Evolutionary conservation across 2,888 invertebrate species (phyloP).

Genomic region (Thera britannica): DNA sequence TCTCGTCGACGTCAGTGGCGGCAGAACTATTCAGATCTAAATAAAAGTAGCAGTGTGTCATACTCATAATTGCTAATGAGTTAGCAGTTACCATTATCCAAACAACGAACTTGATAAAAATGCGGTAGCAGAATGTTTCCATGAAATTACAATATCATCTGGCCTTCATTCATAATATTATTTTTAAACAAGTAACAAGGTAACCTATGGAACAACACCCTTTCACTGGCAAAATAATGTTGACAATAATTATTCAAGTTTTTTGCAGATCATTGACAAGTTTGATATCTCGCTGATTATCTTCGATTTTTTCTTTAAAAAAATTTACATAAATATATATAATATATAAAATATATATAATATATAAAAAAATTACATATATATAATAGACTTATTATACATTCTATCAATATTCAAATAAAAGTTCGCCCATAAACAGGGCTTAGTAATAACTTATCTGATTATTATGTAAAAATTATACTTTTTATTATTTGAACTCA

Average conservation of each 20-base stretch:
- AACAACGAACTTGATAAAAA: slow-evolving; percentile 21
- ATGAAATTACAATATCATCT: slow-evolving; percentile 12
- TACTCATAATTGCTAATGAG: slow-evolving; percentile 14
- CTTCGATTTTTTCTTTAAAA: slow-evolving; percentile 12
- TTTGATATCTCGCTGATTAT: slow-evolving; percentile 20
- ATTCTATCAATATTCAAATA: no score
- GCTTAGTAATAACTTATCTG: no score
- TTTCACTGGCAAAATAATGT: slow-evolving; percentile 24
- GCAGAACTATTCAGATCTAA: slow-evolving; percentile 45
- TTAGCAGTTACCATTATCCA: slow-evolving; percentile 9
- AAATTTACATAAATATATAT: not conserved
- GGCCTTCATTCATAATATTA: slow-evolving; percentile 22
- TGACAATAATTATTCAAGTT: slow-evolving; percentile 19
- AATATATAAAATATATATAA: no score
- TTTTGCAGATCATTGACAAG: slow-evolving; percentile 24
- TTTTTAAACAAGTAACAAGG: slow-evolving; percentile 22
- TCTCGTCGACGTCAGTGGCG: slow-evolving; percentile 38
- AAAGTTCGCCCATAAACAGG: no score
- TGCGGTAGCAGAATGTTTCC: slow-evolving; percentile 25
- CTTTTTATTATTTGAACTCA: no score
- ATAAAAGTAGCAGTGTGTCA: slow-evolving; percentile 40
- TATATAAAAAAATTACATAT: not conserved
- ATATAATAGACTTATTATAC: no score
- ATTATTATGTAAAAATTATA: no score
- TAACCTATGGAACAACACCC: slow-evolving; percentile 23